These are phyloP conservation scores for Lasioglossum villosulum DNA, from an alignment of 2,888 invertebrate species.

Conservation along the genomic window DNA sequence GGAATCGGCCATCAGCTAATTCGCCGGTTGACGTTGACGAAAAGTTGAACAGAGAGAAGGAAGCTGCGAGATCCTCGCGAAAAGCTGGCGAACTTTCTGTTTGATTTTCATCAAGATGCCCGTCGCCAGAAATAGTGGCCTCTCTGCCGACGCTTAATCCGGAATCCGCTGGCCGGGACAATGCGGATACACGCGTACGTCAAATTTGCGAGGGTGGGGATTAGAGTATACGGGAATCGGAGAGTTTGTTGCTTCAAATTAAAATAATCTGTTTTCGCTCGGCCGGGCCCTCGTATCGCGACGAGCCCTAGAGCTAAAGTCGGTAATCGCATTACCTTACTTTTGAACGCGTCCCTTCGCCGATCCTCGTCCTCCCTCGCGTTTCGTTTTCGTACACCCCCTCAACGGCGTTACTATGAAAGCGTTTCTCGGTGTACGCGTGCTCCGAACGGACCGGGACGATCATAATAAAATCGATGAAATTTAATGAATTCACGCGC, in stretches of 20 bases:
- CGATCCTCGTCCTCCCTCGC: not conserved
- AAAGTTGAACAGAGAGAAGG: not conserved
- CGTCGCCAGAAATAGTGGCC: not conserved
- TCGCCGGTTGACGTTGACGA: constrained; percentile 16
- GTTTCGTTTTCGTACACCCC: not conserved
- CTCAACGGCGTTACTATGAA: not conserved
- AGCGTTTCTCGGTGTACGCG: constrained; percentile 11
- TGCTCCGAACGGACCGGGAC: constrained; percentile 21
- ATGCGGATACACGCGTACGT: constrained; percentile 57
- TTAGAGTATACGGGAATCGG: constrained; percentile 62
- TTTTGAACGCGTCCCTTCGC: constrained; percentile 45
- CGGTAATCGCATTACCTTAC: constrained; percentile 74
- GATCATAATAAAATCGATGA: constrained; percentile 51
- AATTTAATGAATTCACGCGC: constrained; percentile 44
- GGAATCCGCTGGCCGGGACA: constrained; percentile 36
- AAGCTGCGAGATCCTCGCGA: not conserved
- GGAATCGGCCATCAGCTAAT: constrained; percentile 7
- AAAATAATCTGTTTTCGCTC: constrained; percentile 76
- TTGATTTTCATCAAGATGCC: constrained; percentile 47
- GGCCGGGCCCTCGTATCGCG: constrained; percentile 50
- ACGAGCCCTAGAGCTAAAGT: constrained; percentile 51
- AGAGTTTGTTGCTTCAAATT: constrained; percentile 76
- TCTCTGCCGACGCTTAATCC: constrained; percentile 36
- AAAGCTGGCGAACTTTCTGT: constrained; percentile 24
- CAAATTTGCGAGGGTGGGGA: constrained; percentile 67